phyloP scores from a whole-genome alignment of 2,888 invertebrate genomes.

The Entomobrya multifasciata region DNA sequence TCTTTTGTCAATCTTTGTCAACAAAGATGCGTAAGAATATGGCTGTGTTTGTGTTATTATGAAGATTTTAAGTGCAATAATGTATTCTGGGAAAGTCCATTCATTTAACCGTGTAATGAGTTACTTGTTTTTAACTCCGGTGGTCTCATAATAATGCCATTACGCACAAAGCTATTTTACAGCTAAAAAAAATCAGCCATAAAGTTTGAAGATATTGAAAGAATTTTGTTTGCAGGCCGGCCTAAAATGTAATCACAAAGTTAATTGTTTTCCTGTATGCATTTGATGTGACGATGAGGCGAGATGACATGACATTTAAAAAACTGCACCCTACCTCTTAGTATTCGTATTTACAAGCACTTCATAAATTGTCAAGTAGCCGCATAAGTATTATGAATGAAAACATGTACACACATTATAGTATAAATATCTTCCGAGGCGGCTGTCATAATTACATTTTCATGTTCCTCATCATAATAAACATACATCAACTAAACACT shows the following conservation, averaged over 20 bases:
- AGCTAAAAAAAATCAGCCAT: slow-evolving; percentile 48
- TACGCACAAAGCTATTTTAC: not conserved
- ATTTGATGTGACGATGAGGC: not conserved
- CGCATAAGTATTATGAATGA: too few species aligned
- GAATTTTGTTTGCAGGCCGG: slow-evolving; percentile 22
- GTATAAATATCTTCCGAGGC: slow-evolving; percentile 1
- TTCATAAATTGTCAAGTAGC: not conserved
- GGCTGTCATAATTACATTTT: not conserved
- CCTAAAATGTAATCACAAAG: slow-evolving; percentile 21
- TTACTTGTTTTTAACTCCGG: not conserved
- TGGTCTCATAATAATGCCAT: not conserved
- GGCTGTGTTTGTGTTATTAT: not conserved
- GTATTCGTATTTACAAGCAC: not conserved
- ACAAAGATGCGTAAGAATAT: not conserved
- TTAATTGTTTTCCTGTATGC: slow-evolving; percentile 18
- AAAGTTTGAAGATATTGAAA: slow-evolving; percentile 23
- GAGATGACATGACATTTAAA: slow-evolving; percentile 14
- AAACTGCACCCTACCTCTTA: not conserved
- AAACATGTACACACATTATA: slow-evolving; percentile 2
- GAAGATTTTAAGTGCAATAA: not conserved
- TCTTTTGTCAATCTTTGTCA: not conserved
- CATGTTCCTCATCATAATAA: not conserved
- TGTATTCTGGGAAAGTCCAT: slow-evolving; percentile 6
- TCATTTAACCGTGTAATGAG: slow-evolving; percentile 22
- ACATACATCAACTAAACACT: not conserved